phyloP scores from a whole-genome alignment of 35 echinoderm and acorn worm genomes.

The Patiria miniata region DNA sequence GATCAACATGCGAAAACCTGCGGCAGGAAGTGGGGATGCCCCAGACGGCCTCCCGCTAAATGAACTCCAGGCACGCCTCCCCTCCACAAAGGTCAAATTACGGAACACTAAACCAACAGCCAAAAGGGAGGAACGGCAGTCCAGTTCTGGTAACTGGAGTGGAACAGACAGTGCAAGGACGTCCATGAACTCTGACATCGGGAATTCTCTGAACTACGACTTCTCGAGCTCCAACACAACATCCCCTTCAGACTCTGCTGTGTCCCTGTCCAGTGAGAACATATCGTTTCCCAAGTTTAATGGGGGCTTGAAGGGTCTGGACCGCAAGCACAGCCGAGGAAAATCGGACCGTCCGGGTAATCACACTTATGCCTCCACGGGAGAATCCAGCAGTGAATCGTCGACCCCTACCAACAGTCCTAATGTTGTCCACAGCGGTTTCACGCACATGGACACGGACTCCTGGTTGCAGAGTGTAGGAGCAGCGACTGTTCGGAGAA shows the following conservation, averaged over 20 bases:
- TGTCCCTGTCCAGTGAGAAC: slow-evolving; percentile 82
- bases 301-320: slow-evolving; percentile 23
- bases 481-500: not conserved
- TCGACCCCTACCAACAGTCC: slow-evolving; percentile 55
- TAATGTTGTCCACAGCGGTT: slow-evolving; percentile 8
- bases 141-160: slow-evolving; percentile 97
- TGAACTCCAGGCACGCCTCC: slow-evolving; percentile 5
- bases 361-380: not conserved
- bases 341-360: slow-evolving; percentile 15
- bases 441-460: slow-evolving; percentile 71
- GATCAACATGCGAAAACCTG: slow-evolving; percentile 30
- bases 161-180: slow-evolving; percentile 58
- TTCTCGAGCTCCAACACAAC: slow-evolving; percentile 13
- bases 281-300: not conserved
- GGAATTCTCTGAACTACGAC: slow-evolving; percentile 34
- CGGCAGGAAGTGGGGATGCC: not conserved
- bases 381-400: slow-evolving; percentile 42
- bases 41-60: not conserved
- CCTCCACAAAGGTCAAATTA: slow-evolving; percentile 49
- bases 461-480: slow-evolving; percentile 64
- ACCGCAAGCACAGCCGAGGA: slow-evolving; percentile 22
- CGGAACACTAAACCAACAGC: slow-evolving; percentile 59
- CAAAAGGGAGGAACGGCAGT: slow-evolving; percentile 84
- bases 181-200: slow-evolving; percentile 85
- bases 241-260: slow-evolving; percentile 94